A percentile compares a stretch with the other conserved stretches of the same genome.
Evolutionary conservation across 2,797 vertebrate species (phyloP).

Genomic region (Eupleurogrammus muticus): DNA sequence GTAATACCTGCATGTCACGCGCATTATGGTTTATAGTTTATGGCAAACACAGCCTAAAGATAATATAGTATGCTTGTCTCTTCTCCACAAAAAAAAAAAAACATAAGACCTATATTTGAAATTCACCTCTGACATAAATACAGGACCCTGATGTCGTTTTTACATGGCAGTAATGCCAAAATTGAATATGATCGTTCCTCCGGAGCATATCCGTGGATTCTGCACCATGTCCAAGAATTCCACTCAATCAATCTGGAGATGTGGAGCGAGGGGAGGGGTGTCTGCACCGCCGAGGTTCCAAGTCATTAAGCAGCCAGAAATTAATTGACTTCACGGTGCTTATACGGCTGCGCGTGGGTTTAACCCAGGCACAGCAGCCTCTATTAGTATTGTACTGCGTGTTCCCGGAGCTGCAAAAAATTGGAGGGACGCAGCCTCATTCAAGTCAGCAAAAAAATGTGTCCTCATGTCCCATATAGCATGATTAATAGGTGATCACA

Average conservation of each 20-base stretch:
- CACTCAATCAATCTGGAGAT: conserved; percentile 78
- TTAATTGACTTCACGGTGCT: conserved; percentile 84
- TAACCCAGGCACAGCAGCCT: conserved; percentile 73
- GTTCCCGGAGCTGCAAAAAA: conserved; percentile 57
- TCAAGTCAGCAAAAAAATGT: conserved; percentile 67
- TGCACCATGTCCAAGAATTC: conserved; percentile 76
- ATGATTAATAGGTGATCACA: conserved; percentile 62
- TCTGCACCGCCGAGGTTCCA: conserved; percentile 76
- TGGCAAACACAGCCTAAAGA: conserved; percentile 62
- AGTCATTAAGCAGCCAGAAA: conserved; percentile 85
- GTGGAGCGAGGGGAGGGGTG: conserved; percentile 67
- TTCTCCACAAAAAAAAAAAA: conserved; percentile 27
- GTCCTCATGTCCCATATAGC: conserved; percentile 52
- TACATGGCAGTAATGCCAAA: conserved; percentile 57
- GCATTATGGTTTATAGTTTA: conserved; percentile 70
- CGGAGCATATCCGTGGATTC: conserved; percentile 68
- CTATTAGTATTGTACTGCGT: conserved; percentile 72
- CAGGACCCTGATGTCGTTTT: conserved; percentile 55
- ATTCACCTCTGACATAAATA: conserved; percentile 53
- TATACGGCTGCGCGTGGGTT: conserved; percentile 77
- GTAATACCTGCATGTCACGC: conserved; percentile 65
- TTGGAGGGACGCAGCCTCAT: conserved; percentile 43
- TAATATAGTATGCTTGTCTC: conserved; percentile 17
- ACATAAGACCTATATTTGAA: conserved; percentile 31
- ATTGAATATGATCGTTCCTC: conserved; percentile 67